Base-by-base conservation (phyloP, 2,888 invertebrate genomes). In the Erebia epiphron region DNA sequence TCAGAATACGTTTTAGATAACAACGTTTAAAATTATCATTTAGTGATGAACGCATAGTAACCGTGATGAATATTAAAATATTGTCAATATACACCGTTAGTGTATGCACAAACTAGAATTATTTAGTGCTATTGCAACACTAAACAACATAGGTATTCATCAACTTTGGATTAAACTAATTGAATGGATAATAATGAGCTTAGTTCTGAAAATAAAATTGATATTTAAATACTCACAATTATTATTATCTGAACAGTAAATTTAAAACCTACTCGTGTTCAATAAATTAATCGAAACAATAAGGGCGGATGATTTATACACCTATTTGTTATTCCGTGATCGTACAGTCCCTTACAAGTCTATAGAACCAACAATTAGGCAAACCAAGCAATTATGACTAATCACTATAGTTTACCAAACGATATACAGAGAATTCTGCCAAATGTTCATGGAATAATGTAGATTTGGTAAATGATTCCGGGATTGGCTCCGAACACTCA, bases 381-480 rank as follows among this genome's bases (percentile, higher is more conserved):
- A 80, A 86, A 84, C 86, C 86, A 75, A 86, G 81, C 85, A 86
- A 90, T 91, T 89, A 89, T 81, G 83, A 78, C 84, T 90, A 90
- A 92, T 89, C 83, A 85, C 79, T 80, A 85, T 84, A 89, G 87
- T 89, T 89, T 80, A 84, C 79, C 78, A 80, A 83, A 86, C 87
- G 90, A 35, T 35, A 35, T 35, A 7, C 35, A 35, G 35, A 7
- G 35, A 35, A 35, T 35, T 35, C 35, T 35, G 35, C 5, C 35
- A 35, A 35, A 35, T 35, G 7, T 35, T 35, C 35, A 35, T 35
- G 35, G 35, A 35, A 26, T 26, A 26, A n/a, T n/a, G 26, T 26
- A 26, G 35, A 35, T 35, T 35, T 35, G 35, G 0, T 35, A 1
- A 35, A 35, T 35, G 7, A 35, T 35, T 7, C 35, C 35, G 35